A percentile compares a stretch with the other conserved stretches of the same genome.
These are phyloP conservation scores for Gymnarchus niloticus DNA, from an alignment of 2,113 vertebrate genomes.

Conservation along the genomic window DNA sequence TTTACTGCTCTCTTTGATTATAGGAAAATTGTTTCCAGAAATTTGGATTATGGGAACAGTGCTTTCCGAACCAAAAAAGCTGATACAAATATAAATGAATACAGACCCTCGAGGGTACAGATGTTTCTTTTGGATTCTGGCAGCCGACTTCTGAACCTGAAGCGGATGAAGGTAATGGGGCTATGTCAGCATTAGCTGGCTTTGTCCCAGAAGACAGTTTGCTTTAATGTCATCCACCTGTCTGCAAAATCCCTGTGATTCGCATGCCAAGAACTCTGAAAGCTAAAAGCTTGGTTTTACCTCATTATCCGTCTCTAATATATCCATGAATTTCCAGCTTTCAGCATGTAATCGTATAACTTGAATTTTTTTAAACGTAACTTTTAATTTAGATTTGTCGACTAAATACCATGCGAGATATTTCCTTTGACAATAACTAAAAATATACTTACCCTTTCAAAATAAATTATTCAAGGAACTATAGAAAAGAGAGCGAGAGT, in stretches of 20 bases:
- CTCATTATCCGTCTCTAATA: neutral
- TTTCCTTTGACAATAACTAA: neutral
- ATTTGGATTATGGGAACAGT: neutral
- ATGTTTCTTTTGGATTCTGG: neutral
- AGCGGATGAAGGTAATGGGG: neutral
- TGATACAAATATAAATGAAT: neutral
- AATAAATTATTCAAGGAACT: neutral
- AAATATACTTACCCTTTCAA: neutral
- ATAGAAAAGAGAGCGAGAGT: neutral
- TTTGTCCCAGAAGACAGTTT: neutral
- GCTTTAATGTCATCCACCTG: slow-evolving; percentile 3
- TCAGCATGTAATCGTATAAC: neutral
- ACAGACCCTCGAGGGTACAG: neutral
- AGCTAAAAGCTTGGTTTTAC: neutral
- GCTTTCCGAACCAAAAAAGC: neutral
- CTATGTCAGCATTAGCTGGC: neutral
- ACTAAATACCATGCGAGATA: neutral
- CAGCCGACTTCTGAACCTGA: neutral
- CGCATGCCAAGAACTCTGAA: neutral
- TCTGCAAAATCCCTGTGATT: neutral
- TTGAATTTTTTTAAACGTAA: neutral
- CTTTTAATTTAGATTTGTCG: neutral
- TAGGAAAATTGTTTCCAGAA: neutral
- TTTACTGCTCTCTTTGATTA: neutral
- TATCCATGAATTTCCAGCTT: neutral